These are phyloP conservation scores for Azorinus chamasolen DNA, from an alignment of 2,888 invertebrate genomes.

Conservation along the genomic window DNA sequence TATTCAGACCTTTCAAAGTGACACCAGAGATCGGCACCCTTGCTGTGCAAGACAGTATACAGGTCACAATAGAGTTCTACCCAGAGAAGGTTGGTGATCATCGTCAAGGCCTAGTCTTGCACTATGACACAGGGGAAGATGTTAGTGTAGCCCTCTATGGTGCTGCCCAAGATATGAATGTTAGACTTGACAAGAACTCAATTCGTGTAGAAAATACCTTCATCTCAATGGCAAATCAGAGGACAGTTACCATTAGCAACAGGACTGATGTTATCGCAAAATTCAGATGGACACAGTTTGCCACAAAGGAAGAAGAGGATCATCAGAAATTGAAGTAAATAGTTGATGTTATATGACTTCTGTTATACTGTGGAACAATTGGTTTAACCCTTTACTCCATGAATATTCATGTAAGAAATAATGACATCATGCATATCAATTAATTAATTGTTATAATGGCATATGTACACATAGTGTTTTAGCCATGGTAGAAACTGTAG, in stretches of 20 bases:
- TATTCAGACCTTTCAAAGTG: constrained; percentile 85
- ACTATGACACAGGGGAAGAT: constrained; percentile 86
- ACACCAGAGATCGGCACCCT: constrained; percentile 84
- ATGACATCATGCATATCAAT: too few species aligned
- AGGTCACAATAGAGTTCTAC: constrained; percentile 84
- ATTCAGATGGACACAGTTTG: constrained; percentile 85
- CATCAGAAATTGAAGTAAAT: constrained; percentile 81
- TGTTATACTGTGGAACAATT: too few species aligned
- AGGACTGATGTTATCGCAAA: constrained; percentile 85
- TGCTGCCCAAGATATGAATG: constrained; percentile 84
- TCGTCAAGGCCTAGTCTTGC: constrained; percentile 78
- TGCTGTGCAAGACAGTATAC: constrained; percentile 84
- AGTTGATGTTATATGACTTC: too few species aligned
- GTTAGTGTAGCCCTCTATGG: constrained; percentile 84
- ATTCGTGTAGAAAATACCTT: constrained; percentile 86
- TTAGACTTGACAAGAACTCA: constrained; percentile 85
- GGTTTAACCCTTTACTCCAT: too few species aligned
- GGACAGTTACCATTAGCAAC: constrained; percentile 84
- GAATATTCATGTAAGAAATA: too few species aligned
- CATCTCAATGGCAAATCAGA: constrained; percentile 86
- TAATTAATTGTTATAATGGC: too few species aligned
- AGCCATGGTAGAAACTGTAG: too few species aligned
- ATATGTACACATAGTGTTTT: too few species aligned
- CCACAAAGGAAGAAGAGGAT: constrained; percentile 85
- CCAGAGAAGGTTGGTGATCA: constrained; percentile 84